Conservation (phyloP, 2,797 vertebrate species). For the Falco novaeseelandiae region DNA sequence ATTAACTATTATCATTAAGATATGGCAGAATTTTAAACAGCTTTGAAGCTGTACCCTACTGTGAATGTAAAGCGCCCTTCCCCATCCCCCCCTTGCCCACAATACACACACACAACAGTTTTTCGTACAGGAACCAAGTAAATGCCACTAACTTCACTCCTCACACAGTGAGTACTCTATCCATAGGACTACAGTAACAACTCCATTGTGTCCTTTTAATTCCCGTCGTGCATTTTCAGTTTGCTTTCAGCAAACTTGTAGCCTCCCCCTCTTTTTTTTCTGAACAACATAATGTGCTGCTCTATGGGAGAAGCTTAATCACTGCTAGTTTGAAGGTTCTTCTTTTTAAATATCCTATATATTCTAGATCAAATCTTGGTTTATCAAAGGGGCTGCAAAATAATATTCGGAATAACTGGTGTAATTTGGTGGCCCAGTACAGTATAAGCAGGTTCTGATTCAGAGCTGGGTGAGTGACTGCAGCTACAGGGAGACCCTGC, state of each 20-base stretch:
- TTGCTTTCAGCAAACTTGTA: neutral
- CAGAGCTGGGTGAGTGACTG: conserved; percentile 31
- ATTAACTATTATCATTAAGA: conserved; percentile 52
- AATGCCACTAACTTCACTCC: neutral
- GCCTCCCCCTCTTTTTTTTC: neutral
- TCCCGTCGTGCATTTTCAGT: neutral
- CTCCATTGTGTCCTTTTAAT: neutral
- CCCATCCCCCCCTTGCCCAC: neutral
- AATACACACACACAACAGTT: neutral
- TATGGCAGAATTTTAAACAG: conserved; percentile 49
- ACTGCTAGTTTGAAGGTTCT: neutral
- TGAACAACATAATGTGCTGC: neutral
- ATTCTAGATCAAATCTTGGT: conserved; percentile 46
- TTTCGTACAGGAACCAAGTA: neutral
- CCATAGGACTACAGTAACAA: neutral
- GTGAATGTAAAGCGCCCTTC: conserved; percentile 1
- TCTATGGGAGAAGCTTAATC: neutral
- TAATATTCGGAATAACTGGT: neutral
- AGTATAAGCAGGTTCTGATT: conserved; percentile 48
- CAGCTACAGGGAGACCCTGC: conserved; percentile 57
- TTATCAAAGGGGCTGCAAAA: conserved; percentile 13
- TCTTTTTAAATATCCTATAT: conserved; percentile 19
- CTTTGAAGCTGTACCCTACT: conserved; percentile 23
- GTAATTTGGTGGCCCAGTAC: neutral
- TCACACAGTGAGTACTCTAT: neutral